A percentile compares a stretch with the other conserved stretches of the same genome.
phyloP scores from a whole-genome alignment of 2,797 vertebrate genomes.

The Leptoclinus maculatus region DNA sequence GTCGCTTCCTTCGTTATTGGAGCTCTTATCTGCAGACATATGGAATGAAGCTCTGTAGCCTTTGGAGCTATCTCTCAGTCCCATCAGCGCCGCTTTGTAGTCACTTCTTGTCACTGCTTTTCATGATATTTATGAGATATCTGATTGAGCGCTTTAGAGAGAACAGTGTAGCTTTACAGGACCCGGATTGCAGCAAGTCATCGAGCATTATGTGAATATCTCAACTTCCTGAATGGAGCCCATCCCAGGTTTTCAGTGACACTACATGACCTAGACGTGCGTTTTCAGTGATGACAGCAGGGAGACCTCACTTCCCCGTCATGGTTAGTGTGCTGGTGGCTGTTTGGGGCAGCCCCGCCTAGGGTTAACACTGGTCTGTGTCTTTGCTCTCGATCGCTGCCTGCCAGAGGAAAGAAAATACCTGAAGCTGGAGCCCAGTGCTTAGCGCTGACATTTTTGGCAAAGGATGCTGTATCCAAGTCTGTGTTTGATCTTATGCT shows the following conservation, averaged over 20 bases:
- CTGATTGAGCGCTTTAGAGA: constrained; percentile 47
- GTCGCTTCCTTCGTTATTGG: constrained; percentile 43
- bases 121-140: constrained; percentile 70
- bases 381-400: constrained; percentile 55
- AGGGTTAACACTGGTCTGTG: constrained; percentile 76
- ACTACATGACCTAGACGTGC: constrained; percentile 36
- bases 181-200: constrained; percentile 14
- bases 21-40: constrained; percentile 54
- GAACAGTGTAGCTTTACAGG: constrained; percentile 34
- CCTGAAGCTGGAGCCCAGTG: constrained; percentile 81
- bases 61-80: constrained; percentile 52
- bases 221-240: constrained; percentile 34
- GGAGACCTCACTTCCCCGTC: constrained; percentile 67
- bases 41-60: constrained; percentile 59
- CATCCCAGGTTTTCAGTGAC: constrained; percentile 42
- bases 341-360: constrained; percentile 58
- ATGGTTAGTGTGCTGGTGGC: constrained; percentile 45
- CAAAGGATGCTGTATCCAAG: constrained; percentile 81
- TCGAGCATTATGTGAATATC: constrained; percentile 15
- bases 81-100: constrained; percentile 66
- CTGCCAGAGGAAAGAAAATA: constrained; percentile 86
- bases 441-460: constrained; percentile 84
- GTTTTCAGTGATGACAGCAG: constrained; percentile 55
- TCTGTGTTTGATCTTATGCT: constrained; percentile 84
- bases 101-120: constrained; percentile 57